Percentiles rank a stretch among this genome's conserved stretches.
Evolutionary conservation across 2,113 vertebrate genomes (phyloP).

Genomic region (Menidia beryllina): DNA sequence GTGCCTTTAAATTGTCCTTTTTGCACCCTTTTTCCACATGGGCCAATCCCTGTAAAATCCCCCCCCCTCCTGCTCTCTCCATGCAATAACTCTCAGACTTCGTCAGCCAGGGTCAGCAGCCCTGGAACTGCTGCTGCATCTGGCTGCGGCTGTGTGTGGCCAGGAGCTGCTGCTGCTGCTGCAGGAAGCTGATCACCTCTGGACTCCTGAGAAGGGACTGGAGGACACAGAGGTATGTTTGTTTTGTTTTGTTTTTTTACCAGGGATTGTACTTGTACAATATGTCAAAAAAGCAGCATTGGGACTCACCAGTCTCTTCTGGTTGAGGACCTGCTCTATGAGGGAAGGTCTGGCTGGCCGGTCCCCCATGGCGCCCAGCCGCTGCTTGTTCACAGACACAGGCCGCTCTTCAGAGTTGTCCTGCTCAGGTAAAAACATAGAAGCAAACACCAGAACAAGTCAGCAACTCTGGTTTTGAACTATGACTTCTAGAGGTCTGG

Average conservation of each 20-base stretch:
- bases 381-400: constrained; percentile 92
- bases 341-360: constrained; percentile 94
- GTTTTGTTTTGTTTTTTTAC: no score
- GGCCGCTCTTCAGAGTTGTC: constrained; percentile 89
- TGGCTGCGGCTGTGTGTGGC: constrained; percentile 88
- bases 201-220: constrained; percentile 97
- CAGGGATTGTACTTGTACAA: background rate
- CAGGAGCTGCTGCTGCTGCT: constrained; percentile 93
- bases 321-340: constrained; percentile 97
- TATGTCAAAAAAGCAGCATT: background rate
- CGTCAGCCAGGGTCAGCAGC: constrained; percentile 56
- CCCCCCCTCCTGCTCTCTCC: constrained; percentile 4
- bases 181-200: constrained; percentile 96
- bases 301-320: constrained; percentile 92
- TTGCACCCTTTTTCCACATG: background rate
- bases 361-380: constrained; percentile 90
- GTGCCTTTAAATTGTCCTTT: background rate
- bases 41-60: background rate
- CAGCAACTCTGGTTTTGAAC: constrained; percentile 1
- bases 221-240: constrained; percentile 25
- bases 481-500: background rate
- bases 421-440: constrained; percentile 64
- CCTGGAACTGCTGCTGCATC: constrained; percentile 87
- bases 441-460: background rate
- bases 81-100: background rate